A percentile compares a stretch with the other conserved stretches of the same genome.
Evolutionary conservation across 2,113 vertebrate species (phyloP).

Genomic region (Rhinopomastus cyanomelas): DNA sequence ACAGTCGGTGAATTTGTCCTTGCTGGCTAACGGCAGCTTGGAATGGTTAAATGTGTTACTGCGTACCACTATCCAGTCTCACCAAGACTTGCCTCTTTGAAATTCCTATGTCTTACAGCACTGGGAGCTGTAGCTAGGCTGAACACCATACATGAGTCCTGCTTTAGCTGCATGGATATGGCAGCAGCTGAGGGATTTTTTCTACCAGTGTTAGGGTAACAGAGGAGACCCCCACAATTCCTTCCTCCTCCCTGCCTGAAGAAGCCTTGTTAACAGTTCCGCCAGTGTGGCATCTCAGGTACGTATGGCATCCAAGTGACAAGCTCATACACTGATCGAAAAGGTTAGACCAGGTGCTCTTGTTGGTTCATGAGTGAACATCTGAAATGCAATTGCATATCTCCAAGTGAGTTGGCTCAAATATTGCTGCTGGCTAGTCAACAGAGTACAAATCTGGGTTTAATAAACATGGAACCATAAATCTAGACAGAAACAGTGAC

Average conservation of each 20-base stretch:
- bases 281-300: not conserved
- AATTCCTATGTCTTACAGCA: not conserved
- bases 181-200: not conserved
- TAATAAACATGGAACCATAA: conserved; percentile 25
- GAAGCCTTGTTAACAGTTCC: not conserved
- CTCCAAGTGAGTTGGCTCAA: conserved; percentile 3
- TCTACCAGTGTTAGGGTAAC: not conserved
- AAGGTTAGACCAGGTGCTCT: not conserved
- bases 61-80: not conserved
- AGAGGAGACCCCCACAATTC: not conserved
- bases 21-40: not conserved
- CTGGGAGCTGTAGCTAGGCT: not conserved
- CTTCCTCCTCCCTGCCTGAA: not conserved
- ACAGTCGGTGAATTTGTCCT: not conserved
- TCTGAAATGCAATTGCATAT: not conserved
- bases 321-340: not conserved
- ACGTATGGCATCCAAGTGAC: not conserved
- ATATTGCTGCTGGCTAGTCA: conserved; percentile 8
- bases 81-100: not conserved
- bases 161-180: not conserved
- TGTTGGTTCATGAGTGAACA: not conserved
- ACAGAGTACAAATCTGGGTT: conserved; percentile 15
- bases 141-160: not conserved
- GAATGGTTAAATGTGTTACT: not conserved
- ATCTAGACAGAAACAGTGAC: conserved; percentile 31